Conservation (phyloP, 2,888 invertebrate species). For the Hofmannophila pseudospretella region DNA sequence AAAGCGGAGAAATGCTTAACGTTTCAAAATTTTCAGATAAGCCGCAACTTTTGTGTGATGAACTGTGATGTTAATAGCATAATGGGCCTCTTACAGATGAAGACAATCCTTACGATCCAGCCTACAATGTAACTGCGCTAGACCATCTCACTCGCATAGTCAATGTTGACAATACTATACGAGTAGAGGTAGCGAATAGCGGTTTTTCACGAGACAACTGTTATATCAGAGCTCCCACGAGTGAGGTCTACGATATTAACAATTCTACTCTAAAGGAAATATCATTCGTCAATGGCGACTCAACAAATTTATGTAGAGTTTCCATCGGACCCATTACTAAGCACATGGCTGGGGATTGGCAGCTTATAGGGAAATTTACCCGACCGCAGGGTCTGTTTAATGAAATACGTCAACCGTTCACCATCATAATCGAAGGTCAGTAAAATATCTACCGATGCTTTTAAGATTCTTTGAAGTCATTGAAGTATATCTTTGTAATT, state of each 20-base stretch:
- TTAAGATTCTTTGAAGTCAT: too few relatives aligned
- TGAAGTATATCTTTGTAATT: too few relatives aligned
- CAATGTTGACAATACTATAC: conserved; percentile 22
- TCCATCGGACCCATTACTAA: conserved; percentile 27
- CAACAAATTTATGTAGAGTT: conserved; percentile 20
- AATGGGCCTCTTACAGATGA: conserved; percentile 27
- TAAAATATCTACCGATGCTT: too few relatives aligned
- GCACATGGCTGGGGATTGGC: conserved; percentile 33
- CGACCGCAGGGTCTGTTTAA: conserved; percentile 20
- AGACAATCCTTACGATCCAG: conserved; percentile 30
- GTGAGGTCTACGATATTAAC: conserved; percentile 16
- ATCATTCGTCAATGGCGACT: conserved; percentile 14
- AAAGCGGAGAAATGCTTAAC: too few relatives aligned
- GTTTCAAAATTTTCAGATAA: too few relatives aligned
- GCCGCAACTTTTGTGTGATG: too few relatives aligned
- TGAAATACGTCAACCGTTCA: conserved; percentile 25
- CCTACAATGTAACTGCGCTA: conserved; percentile 32
- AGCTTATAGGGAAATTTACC: conserved; percentile 35
- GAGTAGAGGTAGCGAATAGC: conserved; percentile 16
- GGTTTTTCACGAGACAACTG: conserved; percentile 21
- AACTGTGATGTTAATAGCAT: too few relatives aligned
- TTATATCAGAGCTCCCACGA: conserved; percentile 22
- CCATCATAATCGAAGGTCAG: conserved; percentile 35
- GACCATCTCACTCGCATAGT: conserved; percentile 19
- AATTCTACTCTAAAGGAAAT: conserved; percentile 15